These are phyloP conservation scores for Drosophila cracens DNA, from an alignment of 2,888 invertebrate species.

Conservation along the genomic window DNA sequence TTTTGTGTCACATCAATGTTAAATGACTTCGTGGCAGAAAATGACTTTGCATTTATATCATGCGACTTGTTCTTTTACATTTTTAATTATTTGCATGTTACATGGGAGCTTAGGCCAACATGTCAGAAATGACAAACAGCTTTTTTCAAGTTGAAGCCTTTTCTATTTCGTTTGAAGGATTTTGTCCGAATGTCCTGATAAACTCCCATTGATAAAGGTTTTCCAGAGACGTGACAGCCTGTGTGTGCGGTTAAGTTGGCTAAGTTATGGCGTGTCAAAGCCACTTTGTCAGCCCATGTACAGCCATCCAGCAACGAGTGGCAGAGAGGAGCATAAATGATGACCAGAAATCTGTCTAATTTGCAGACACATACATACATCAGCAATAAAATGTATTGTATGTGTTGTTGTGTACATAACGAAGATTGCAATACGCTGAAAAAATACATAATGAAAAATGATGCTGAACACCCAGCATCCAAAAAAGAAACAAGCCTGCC, in stretches of 20 bases:
- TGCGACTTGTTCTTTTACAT: conserved; percentile 50
- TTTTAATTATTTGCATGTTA: conserved; percentile 50
- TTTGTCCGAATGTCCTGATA: conserved; percentile 30
- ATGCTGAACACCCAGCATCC: conserved; percentile 23
- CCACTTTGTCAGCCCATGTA: conserved; percentile 58
- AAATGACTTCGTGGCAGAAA: not conserved
- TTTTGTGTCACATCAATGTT: not conserved
- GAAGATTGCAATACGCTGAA: conserved; percentile 53
- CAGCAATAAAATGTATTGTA: conserved; percentile 61
- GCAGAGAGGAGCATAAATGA: conserved; percentile 51
- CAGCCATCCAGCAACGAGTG: not conserved
- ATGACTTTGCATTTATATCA: conserved; percentile 41
- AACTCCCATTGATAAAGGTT: conserved; percentile 57
- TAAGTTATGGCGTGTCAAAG: conserved; percentile 55
- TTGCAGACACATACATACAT: conserved; percentile 22
- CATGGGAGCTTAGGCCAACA: conserved; percentile 32
- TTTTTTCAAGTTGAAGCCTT: conserved; percentile 43
- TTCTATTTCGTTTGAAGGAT: conserved; percentile 25
- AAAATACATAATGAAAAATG: conserved; percentile 73
- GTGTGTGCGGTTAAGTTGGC: conserved; percentile 53
- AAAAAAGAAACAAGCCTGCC: not conserved
- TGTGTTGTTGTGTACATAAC: conserved; percentile 29
- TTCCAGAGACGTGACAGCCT: conserved; percentile 20
- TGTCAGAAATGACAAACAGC: conserved; percentile 18
- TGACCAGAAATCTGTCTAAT: conserved; percentile 59